Percentiles rank a stretch among this genome's conserved stretches.
These are phyloP conservation scores for Campylorhamphus procurvoides DNA, from an alignment of 2,113 vertebrate species.

Conservation along the genomic window DNA sequence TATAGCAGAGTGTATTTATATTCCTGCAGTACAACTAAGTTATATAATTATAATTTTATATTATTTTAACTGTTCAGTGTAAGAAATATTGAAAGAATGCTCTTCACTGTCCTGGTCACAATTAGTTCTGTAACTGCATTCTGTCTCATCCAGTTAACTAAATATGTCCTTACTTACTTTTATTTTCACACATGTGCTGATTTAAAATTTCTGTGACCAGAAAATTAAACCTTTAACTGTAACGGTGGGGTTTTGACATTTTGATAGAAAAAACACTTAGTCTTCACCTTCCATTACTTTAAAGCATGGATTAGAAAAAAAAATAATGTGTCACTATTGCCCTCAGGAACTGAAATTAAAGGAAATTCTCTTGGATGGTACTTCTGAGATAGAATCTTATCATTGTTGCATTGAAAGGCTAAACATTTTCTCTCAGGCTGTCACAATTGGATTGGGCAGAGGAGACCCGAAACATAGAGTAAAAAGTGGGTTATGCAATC, in stretches of 20 bases:
- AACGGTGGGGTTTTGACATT: background rate
- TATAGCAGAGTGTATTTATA: background rate
- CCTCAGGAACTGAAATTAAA: conserved; percentile 11
- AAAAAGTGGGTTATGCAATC: background rate
- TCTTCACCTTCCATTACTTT: background rate
- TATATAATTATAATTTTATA: background rate
- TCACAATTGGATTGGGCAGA: background rate
- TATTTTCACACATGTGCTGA: background rate
- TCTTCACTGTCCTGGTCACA: background rate
- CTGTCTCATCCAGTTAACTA: background rate
- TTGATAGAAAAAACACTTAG: background rate
- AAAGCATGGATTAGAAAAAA: background rate
- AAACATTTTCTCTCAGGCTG: background rate
- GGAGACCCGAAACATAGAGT: background rate
- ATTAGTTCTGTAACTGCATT: background rate
- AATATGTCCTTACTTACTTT: background rate
- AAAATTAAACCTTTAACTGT: background rate
- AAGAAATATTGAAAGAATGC: background rate
- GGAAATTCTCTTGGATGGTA: background rate
- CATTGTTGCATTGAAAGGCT: background rate
- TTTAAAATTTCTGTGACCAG: background rate
- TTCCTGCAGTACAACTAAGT: background rate
- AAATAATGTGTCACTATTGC: background rate
- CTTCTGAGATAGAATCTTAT: background rate
- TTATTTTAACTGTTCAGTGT: background rate